These are phyloP conservation scores for Ditylenchus weischeri DNA, from an alignment of 2,888 invertebrate species.

Conservation along the genomic window DNA sequence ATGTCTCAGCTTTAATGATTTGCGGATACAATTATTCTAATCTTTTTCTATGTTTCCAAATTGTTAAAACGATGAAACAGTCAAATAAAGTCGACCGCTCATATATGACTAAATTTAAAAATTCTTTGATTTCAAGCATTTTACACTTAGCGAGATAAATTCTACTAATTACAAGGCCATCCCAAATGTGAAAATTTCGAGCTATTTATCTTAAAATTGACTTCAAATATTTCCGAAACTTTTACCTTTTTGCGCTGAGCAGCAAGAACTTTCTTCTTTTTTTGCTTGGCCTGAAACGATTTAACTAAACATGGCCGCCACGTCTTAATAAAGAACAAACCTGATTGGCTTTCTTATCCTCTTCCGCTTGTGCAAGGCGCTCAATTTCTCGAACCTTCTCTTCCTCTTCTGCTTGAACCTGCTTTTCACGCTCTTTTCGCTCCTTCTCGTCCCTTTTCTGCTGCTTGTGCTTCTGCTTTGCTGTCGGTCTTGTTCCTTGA, in stretches of 20 bases:
- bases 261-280: conserved; percentile 34
- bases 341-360: conserved; percentile 15
- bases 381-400: conserved; percentile 31
- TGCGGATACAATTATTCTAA: no score
- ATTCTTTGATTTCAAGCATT: no score
- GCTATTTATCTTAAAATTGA: no score
- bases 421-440: conserved; percentile 34
- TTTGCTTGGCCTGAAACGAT: conserved; percentile 23
- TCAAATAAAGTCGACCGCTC: no score
- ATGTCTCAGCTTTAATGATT: no score
- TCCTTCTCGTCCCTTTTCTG: conserved; percentile 44
- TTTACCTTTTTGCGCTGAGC: conserved; percentile 23
- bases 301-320: background rate
- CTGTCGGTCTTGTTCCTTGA: conserved; percentile 69
- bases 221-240: no score
- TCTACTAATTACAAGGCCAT: no score
- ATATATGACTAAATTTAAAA: no score
- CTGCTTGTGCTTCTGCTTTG: conserved; percentile 26
- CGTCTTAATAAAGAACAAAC: background rate
- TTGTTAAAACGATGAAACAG: no score
- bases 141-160: no score
- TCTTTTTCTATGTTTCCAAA: no score
- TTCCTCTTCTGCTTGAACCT: conserved; percentile 30
- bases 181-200: no score
- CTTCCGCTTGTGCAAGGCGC: conserved; percentile 17